Evolutionary conservation across 2,113 vertebrate species (phyloP).

Genomic region (Stercorarius parasiticus): DNA sequence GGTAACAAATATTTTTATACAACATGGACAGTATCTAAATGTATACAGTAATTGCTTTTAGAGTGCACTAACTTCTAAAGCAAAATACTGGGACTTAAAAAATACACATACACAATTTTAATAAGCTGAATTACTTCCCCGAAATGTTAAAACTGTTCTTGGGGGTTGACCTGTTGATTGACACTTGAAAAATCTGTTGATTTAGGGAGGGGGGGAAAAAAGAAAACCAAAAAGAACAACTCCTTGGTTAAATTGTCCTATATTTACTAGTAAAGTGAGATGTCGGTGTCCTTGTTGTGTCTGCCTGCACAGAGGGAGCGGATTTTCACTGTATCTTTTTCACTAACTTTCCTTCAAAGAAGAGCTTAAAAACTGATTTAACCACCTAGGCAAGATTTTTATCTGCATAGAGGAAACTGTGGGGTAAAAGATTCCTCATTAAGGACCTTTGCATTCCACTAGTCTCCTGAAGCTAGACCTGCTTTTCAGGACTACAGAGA

Average conservation of each 20-base stretch:
- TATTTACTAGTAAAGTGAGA: background rate
- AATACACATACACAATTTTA: background rate
- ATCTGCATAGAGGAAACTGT: background rate
- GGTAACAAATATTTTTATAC: background rate
- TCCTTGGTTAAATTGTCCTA: background rate
- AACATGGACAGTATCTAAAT: background rate
- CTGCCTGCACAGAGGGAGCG: too few relatives aligned
- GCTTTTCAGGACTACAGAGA: background rate
- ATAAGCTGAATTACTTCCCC: background rate
- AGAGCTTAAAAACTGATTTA: background rate
- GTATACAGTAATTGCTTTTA: background rate
- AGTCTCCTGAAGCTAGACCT: background rate
- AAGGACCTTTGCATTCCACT: background rate
- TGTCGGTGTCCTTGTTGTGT: background rate
- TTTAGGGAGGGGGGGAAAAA: background rate
- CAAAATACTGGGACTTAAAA: background rate
- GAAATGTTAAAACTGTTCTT: background rate
- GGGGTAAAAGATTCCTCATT: background rate
- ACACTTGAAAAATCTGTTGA: background rate
- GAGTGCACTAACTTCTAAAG: background rate
- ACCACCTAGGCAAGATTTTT: background rate
- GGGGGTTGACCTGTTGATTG: background rate
- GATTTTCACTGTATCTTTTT: background rate
- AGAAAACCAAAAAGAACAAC: background rate
- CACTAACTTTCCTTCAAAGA: background rate